Evolutionary conservation across 2,113 vertebrate genomes (phyloP).

Genomic region (Larimichthys crocea): DNA sequence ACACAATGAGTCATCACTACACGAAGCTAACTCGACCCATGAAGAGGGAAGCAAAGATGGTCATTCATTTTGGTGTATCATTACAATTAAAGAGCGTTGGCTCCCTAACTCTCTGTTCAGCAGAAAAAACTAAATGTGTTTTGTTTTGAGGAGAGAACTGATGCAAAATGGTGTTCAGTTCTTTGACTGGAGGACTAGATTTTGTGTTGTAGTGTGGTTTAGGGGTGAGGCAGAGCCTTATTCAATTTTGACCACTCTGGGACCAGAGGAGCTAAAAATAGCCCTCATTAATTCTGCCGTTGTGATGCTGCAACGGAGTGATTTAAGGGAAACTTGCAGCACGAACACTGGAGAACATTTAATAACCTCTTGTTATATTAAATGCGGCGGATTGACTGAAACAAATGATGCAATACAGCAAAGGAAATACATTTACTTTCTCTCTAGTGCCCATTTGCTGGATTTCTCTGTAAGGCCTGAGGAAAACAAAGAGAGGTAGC

Average conservation of each 20-base stretch:
- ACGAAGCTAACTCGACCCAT: background rate
- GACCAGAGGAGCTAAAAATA: slow-evolving; percentile 75
- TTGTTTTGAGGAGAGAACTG: slow-evolving; percentile 26
- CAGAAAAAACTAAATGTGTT: slow-evolving; percentile 58
- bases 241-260: slow-evolving; percentile 76
- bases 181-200: slow-evolving; percentile 52
- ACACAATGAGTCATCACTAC: slow-evolving; percentile 33
- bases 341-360: slow-evolving; percentile 60
- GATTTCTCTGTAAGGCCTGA: slow-evolving; percentile 22
- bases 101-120: slow-evolving; percentile 23
- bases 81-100: slow-evolving; percentile 41
- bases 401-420: slow-evolving; percentile 49
- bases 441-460: slow-evolving; percentile 24
- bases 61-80: slow-evolving; percentile 30
- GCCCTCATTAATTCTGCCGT: slow-evolving; percentile 78
- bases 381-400: slow-evolving; percentile 39
- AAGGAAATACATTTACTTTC: slow-evolving; percentile 30
- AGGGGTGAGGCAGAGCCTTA: slow-evolving; percentile 67
- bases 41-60: slow-evolving; percentile 14
- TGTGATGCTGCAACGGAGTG: slow-evolving; percentile 79
- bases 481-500: slow-evolving; percentile 11
- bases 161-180: slow-evolving; percentile 52
- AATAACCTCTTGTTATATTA: slow-evolving; percentile 65
- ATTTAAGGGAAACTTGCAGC: slow-evolving; percentile 73
- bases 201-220: slow-evolving; percentile 68